Evolutionary conservation across 2,797 vertebrate genomes (phyloP).

Genomic region (Triplophysa bombifrons): DNA sequence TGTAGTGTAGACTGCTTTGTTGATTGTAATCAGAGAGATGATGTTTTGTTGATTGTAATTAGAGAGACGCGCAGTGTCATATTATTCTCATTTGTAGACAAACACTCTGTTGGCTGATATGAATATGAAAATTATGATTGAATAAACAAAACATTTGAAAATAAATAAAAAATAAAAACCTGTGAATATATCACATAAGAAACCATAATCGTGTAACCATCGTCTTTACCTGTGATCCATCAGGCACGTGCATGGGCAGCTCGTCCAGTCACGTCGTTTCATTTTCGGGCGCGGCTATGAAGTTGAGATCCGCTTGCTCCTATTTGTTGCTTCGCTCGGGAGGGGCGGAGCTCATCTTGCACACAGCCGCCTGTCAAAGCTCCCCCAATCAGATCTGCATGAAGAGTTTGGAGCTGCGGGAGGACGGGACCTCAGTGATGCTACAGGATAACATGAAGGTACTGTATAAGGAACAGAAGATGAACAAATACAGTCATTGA

Average conservation of each 20-base stretch:
- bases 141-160: not conserved
- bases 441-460: constrained; percentile 87
- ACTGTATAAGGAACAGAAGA: too few relatives aligned
- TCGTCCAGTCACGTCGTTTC: constrained; percentile 91
- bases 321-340: constrained; percentile 84
- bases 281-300: constrained; percentile 87
- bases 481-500: too few relatives aligned
- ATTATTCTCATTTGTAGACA: not conserved
- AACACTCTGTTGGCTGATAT: not conserved
- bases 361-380: constrained; percentile 79
- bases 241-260: constrained; percentile 92
- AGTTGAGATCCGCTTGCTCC: constrained; percentile 86
- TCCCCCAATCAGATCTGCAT: constrained; percentile 81
- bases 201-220: too few relatives aligned
- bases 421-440: constrained; percentile 70
- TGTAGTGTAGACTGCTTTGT: not conserved
- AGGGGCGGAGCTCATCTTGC: constrained; percentile 82
- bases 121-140: too few relatives aligned
- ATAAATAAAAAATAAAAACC: not conserved
- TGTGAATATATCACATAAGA: too few relatives aligned
- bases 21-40: not conserved
- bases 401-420: constrained; percentile 85
- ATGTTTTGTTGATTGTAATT: not conserved
- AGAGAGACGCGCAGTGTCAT: too few relatives aligned
- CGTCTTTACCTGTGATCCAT: not conserved